phyloP scores from a whole-genome alignment of 2,797 vertebrate genomes.

The Dallia pectoralis region DNA sequence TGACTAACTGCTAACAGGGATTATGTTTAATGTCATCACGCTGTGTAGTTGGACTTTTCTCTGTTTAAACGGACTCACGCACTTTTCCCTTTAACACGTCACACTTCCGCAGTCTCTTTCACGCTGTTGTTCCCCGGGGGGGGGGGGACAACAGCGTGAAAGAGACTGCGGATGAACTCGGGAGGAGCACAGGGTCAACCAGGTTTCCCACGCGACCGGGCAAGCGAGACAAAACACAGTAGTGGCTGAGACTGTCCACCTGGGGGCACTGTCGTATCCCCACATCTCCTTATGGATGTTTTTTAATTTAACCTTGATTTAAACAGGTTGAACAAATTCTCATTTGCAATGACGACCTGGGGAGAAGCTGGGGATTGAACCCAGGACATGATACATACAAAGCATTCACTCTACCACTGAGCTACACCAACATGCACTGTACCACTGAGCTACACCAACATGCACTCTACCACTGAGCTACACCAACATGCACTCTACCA shows the following conservation, averaged over 20 bases:
- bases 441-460: no score
- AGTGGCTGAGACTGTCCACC: slow-evolving; percentile 50
- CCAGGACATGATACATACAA: no score
- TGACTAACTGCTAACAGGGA: background rate
- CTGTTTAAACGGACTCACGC: slow-evolving; percentile 11
- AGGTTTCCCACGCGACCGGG: background rate
- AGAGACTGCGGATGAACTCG: slow-evolving; percentile 10
- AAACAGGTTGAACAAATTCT: no score
- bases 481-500: no score
- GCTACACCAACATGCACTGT: no score
- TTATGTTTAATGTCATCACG: background rate
- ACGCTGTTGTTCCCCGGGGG: background rate
- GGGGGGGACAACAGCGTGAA: background rate
- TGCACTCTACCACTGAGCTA: no score
- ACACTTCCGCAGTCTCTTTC: background rate
- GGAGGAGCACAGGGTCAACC: background rate
- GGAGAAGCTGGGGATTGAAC: no score
- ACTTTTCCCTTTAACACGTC: background rate
- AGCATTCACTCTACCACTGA: no score
- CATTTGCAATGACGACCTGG: no score
- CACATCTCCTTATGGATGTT: slow-evolving; percentile 8
- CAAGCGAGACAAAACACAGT: background rate
- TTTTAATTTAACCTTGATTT: no score
- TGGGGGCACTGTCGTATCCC: slow-evolving; percentile 67
- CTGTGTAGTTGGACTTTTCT: slow-evolving; percentile 22